Percentiles rank a stretch among this genome's conserved stretches.
phyloP scores from a whole-genome alignment of 2,113 vertebrate species.

The Alosa alosa region DNA sequence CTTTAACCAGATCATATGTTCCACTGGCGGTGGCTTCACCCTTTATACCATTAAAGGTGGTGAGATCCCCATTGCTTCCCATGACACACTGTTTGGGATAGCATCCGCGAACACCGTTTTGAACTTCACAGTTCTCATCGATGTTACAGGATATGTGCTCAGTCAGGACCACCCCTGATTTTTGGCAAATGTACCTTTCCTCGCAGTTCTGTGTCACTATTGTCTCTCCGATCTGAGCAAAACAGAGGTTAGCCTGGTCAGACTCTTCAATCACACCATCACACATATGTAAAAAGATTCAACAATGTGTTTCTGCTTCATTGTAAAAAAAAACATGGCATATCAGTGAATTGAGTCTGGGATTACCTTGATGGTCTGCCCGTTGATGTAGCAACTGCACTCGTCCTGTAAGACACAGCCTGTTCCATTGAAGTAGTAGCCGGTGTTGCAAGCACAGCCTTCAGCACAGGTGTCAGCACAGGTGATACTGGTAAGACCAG shows the following conservation, averaged over 20 bases:
- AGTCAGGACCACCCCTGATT: constrained; percentile 28
- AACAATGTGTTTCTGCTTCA: neutral
- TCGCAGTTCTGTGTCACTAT: constrained; percentile 29
- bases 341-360: neutral
- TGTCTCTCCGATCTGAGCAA: constrained; percentile 36
- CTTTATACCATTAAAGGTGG: constrained; percentile 31
- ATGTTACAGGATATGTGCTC: constrained; percentile 11
- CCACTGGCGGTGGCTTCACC: constrained; percentile 31
- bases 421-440: neutral
- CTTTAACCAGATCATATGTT: constrained; percentile 40
- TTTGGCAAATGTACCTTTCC: constrained; percentile 27
- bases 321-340: neutral
- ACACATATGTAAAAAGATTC: neutral
- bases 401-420: neutral
- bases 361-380: neutral
- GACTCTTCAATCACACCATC: neutral
- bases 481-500: neutral
- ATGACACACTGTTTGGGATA: constrained; percentile 44
- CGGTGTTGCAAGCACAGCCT: neutral
- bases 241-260: neutral
- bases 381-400: neutral
- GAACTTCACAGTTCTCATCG: constrained; percentile 28
- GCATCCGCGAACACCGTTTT: constrained; percentile 30
- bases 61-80: constrained; percentile 34
- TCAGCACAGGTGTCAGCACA: constrained; percentile 1